phyloP scores from a whole-genome alignment of 2,113 vertebrate genomes.

The Ceuthmochares aereus region DNA sequence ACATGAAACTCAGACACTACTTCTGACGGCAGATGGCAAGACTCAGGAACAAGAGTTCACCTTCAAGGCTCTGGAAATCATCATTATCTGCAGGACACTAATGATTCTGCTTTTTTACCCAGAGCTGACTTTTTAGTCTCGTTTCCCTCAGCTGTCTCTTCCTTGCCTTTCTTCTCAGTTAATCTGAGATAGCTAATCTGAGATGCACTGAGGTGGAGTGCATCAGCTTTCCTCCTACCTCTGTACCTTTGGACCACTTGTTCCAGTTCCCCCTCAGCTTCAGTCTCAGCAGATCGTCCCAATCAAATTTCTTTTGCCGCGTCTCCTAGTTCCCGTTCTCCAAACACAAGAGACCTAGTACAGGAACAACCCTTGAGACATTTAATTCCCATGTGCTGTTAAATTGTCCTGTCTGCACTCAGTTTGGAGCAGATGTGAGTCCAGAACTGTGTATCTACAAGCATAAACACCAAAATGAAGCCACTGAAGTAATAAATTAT shows the following conservation, averaged over 20 bases:
- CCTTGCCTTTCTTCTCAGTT: rapidly evolving
- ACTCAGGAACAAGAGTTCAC: neutral
- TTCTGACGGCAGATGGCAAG: neutral
- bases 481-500: neutral
- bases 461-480: neutral
- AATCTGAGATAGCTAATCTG: neutral
- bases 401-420: neutral
- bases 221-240: neutral
- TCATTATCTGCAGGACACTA: neutral
- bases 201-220: neutral
- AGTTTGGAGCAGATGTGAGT: neutral
- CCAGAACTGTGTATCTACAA: neutral
- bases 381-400: neutral
- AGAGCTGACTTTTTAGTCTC: neutral
- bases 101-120: rapidly evolving
- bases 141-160: neutral
- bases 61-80: neutral
- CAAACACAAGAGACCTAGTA: neutral
- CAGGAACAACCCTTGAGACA: rapidly evolving
- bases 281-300: neutral
- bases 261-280: neutral
- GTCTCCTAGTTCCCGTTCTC: neutral
- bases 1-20: neutral
- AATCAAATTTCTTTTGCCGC: neutral
- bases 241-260: neutral